Evolutionary conservation across 1,140 invertebrate genomes (phyloP).

Genomic region (Ooceraea biroi): DNA sequence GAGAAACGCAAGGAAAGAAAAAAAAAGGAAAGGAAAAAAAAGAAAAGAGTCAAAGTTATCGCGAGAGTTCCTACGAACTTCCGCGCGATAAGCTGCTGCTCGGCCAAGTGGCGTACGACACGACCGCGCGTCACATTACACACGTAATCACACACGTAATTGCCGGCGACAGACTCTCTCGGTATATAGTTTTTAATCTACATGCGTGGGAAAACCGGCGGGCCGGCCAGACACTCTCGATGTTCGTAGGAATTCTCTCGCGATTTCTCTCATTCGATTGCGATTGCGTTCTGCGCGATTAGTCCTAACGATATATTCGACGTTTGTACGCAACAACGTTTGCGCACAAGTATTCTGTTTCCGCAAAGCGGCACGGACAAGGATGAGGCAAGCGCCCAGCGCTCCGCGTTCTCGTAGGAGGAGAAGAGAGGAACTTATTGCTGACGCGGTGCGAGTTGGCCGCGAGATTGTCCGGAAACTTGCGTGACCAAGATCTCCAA

Average conservation of each 20-base stretch:
- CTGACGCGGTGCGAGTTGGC: too few relatives aligned
- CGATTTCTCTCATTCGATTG: slow-evolving; percentile 20
- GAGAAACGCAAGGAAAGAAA: neutral
- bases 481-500: too few relatives aligned
- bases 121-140: slow-evolving; percentile 4
- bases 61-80: slow-evolving; percentile 54
- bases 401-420: too few relatives aligned
- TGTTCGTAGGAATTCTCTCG: slow-evolving; percentile 51
- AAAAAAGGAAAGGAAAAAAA: neutral
- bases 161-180: slow-evolving; percentile 31
- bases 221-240: slow-evolving; percentile 69
- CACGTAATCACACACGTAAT: slow-evolving; percentile 61
- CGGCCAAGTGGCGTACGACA: slow-evolving; percentile 15
- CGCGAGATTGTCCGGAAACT: too few relatives aligned
- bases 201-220: slow-evolving; percentile 70
- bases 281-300: slow-evolving; percentile 9
- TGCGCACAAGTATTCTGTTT: neutral
- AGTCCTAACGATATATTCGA: neutral
- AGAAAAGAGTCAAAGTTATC: neutral
- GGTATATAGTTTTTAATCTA: slow-evolving; percentile 67
- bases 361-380: neutral
- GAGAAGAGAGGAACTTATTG: too few relatives aligned
- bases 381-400: too few relatives aligned
- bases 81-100: slow-evolving; percentile 51
- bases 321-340: neutral